Evolutionary conservation across 1,140 invertebrate species (phyloP).

Genomic region (Panagrolaimus sp.): DNA sequence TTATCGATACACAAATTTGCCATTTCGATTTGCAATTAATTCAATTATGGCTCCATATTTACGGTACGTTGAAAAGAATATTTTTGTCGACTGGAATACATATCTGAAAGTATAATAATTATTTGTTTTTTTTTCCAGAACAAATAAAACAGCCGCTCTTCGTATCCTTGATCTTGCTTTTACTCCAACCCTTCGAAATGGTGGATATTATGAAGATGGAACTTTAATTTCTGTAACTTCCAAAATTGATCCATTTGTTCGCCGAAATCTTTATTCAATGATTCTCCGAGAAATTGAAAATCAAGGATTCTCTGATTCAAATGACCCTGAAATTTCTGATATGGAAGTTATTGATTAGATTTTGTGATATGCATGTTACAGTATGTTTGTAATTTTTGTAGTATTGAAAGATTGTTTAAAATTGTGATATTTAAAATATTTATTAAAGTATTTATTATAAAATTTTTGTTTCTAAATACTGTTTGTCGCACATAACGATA

Average conservation of each 20-base stretch:
- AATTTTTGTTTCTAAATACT: not conserved
- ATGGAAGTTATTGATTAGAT: not conserved
- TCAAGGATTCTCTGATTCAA: not conserved
- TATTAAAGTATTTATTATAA: not conserved
- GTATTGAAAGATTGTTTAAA: not conserved
- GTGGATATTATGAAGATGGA: slow-evolving; percentile 11
- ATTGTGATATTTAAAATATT: not conserved
- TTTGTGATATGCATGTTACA: not conserved
- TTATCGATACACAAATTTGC: not conserved
- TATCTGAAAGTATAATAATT: too few species aligned
- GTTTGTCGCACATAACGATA: too few species aligned
- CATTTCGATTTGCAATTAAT: not conserved
- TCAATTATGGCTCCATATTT: not conserved
- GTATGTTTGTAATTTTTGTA: not conserved
- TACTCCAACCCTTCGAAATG: not conserved
- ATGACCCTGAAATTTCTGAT: too few species aligned
- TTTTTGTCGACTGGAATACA: too few species aligned
- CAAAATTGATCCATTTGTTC: not conserved
- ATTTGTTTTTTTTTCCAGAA: not conserved
- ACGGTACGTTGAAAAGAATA: too few species aligned
- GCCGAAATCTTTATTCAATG: not conserved
- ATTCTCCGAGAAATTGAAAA: not conserved
- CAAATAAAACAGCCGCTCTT: not conserved
- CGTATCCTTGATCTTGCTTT: not conserved
- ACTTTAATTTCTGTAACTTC: not conserved